phyloP scores from a whole-genome alignment of 2,113 vertebrate genomes.

The Empidonax alnorum region DNA sequence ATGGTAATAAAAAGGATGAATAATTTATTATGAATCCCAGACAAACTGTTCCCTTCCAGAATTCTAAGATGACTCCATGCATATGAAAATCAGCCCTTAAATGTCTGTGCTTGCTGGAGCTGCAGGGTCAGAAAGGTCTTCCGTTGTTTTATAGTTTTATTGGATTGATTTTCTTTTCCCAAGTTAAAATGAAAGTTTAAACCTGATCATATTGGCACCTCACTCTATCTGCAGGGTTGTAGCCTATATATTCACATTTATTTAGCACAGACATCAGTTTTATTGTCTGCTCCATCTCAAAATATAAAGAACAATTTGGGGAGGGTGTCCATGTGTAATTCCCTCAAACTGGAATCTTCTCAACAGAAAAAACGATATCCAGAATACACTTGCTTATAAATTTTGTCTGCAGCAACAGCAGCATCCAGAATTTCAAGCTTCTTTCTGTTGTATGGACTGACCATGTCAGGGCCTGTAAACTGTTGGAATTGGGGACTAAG shows the following conservation, averaged over 20 bases:
- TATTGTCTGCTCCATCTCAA: background rate
- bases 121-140: background rate
- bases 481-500: background rate
- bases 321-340: background rate
- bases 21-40: slow-evolving; percentile 57
- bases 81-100: background rate
- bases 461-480: background rate
- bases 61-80: background rate
- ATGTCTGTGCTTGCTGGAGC: background rate
- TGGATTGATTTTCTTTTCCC: background rate
- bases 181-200: background rate
- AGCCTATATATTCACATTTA: background rate
- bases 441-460: background rate
- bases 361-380: background rate
- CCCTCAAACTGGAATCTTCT: background rate
- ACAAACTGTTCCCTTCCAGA: slow-evolving; percentile 38
- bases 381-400: background rate
- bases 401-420: background rate
- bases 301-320: background rate
- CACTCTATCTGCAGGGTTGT: background rate
- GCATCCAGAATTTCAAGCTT: background rate
- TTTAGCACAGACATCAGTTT: background rate
- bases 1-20: slow-evolving; percentile 65
- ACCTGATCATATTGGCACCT: background rate
- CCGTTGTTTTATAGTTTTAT: background rate